phyloP scores from a whole-genome alignment of 2,113 vertebrate genomes.

The Sceloporus undulatus region DNA sequence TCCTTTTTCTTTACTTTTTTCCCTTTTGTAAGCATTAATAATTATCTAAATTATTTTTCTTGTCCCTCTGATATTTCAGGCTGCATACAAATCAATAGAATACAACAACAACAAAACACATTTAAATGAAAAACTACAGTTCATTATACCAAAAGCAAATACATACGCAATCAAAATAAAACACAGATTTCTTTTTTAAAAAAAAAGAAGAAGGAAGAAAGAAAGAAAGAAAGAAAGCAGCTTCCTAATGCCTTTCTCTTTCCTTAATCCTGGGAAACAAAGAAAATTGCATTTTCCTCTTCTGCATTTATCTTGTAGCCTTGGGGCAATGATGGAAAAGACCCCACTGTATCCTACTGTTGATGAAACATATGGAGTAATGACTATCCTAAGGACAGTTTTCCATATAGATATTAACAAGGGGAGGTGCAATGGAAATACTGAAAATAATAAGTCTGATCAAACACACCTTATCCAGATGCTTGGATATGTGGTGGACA shows the following conservation, averaged over 20 bases:
- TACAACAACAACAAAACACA: background rate
- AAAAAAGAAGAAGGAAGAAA: no score
- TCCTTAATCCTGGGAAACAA: no score
- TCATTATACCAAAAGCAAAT: conserved; percentile 1
- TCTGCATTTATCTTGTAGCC: background rate
- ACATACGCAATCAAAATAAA: background rate
- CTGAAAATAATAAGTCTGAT: background rate
- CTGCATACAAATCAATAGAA: background rate
- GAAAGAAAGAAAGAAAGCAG: background rate
- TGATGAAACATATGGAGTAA: background rate
- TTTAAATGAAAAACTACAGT: background rate
- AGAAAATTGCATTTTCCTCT: no score
- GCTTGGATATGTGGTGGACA: background rate
- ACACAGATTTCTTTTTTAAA: background rate
- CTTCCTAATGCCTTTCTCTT: background rate
- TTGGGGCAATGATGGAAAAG: background rate
- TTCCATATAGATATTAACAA: background rate
- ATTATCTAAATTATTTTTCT: conserved; percentile 11
- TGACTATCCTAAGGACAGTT: background rate
- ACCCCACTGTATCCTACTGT: background rate
- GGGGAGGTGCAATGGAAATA: background rate
- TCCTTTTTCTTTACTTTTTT: no score
- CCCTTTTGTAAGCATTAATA: background rate
- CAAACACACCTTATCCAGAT: background rate
- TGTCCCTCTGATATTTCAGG: background rate